Evolutionary conservation across 1,140 invertebrate species (phyloP).

Genomic region (Uloborus diversus): DNA sequence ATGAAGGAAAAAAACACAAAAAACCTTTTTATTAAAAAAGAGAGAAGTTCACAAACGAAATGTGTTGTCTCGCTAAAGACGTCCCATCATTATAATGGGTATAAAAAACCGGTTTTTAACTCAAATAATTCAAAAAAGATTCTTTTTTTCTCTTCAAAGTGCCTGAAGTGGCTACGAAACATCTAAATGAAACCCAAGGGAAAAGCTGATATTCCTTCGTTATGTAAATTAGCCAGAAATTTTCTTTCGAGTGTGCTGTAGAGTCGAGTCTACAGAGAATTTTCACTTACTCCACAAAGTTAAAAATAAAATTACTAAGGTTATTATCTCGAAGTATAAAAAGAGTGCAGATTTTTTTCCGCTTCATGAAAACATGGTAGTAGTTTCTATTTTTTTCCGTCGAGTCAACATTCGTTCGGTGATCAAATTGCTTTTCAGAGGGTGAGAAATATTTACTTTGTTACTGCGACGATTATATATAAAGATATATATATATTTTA

Average conservation of each 20-base stretch:
- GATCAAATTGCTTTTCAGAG: too few relatives aligned
- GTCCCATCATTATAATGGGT: background rate
- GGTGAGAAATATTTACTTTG: too few relatives aligned
- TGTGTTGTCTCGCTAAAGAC: too few relatives aligned
- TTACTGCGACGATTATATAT: too few relatives aligned
- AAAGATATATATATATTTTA: too few relatives aligned
- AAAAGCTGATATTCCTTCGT: background rate
- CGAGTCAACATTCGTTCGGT: too few relatives aligned
- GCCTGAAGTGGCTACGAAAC: background rate
- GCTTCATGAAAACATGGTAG: too few relatives aligned
- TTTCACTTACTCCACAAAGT: background rate
- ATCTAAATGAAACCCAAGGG: background rate
- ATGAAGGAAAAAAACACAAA: too few relatives aligned
- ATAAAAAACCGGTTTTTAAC: background rate
- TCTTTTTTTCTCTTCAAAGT: background rate
- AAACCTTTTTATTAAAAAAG: too few relatives aligned
- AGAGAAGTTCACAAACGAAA: too few relatives aligned
- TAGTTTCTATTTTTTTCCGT: too few relatives aligned
- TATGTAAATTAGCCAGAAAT: constrained; percentile 21
- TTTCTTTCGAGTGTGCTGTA: background rate
- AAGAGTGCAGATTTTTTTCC: background rate
- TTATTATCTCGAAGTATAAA: background rate
- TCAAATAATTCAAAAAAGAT: background rate
- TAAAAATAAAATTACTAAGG: background rate
- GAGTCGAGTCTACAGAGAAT: background rate